Conservation (phyloP, 2,888 invertebrate genomes). For the Ypsolopha sequella region DNA sequence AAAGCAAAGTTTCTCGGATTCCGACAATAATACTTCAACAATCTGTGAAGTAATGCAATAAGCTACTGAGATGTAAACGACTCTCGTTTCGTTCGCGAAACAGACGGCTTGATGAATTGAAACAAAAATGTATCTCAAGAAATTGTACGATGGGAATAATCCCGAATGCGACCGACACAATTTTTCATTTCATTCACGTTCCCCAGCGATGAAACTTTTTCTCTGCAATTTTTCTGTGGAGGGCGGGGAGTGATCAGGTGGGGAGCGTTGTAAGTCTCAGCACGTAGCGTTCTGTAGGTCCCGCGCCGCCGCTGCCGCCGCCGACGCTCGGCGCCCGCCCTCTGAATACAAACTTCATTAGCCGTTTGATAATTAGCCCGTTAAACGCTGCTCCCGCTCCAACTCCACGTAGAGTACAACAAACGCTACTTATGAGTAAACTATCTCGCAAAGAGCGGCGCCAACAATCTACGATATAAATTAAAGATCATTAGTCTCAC, state of each 20-base stretch:
- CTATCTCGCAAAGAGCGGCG: not conserved
- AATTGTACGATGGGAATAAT: conserved; percentile 62
- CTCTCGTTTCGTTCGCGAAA: conserved; percentile 15
- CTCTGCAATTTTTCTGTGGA: conserved; percentile 69
- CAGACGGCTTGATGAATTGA: conserved; percentile 50
- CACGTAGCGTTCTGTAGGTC: conserved; percentile 52
- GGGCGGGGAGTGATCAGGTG: conserved; percentile 63
- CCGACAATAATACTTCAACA: not conserved
- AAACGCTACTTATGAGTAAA: not conserved
- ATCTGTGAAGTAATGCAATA: conserved; percentile 1
- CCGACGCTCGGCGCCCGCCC: conserved; percentile 36
- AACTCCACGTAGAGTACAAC: conserved; percentile 5
- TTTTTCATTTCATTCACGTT: conserved; percentile 71
- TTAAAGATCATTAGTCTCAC: not conserved
- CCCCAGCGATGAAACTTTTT: conserved; percentile 70
- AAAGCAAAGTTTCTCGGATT: too few relatives aligned
- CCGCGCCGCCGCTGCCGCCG: conserved; percentile 23
- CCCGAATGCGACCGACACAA: conserved; percentile 63
- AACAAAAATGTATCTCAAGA: conserved; percentile 57
- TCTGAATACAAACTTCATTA: conserved; percentile 72
- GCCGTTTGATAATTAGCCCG: conserved; percentile 71
- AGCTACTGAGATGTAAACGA: conserved; percentile 2
- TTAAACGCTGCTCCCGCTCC: conserved; percentile 64
- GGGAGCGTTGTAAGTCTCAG: conserved; percentile 58
- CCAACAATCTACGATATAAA: not conserved